These are phyloP conservation scores for Gymnoscopelus braueri DNA, from an alignment of 2,797 vertebrate species.

Conservation along the genomic window DNA sequence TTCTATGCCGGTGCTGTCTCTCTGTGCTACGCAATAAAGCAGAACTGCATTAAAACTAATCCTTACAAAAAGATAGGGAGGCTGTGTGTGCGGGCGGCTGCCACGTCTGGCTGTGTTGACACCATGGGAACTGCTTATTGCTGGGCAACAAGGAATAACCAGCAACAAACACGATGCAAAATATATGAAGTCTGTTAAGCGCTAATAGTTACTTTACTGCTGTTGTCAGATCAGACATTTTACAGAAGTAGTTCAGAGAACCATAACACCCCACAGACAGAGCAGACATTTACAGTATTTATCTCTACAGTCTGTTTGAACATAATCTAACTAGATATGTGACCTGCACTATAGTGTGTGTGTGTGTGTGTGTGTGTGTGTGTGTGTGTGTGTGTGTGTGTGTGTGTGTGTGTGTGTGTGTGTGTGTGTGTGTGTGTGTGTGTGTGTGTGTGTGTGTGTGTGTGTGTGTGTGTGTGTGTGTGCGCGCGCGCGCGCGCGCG, in stretches of 20 bases:
- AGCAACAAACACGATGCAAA: constrained; percentile 8
- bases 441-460: not conserved
- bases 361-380: too few relatives aligned
- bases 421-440: too few relatives aligned
- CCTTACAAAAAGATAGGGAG: constrained; percentile 28
- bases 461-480: constrained; percentile 1
- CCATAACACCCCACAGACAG: too few relatives aligned
- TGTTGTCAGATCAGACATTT: too few relatives aligned
- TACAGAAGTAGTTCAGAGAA: too few relatives aligned
- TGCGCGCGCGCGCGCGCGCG: not conserved
- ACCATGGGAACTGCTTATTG: constrained; percentile 56
- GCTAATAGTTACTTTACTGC: not conserved
- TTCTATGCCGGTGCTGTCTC: not conserved
- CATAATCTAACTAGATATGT: too few relatives aligned
- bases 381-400: too few relatives aligned
- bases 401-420: too few relatives aligned
- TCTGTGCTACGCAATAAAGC: constrained; percentile 7
- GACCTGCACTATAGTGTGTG: too few relatives aligned
- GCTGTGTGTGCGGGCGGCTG: constrained; percentile 9
- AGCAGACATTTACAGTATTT: too few relatives aligned
- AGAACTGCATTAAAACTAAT: constrained; percentile 37
- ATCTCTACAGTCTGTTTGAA: too few relatives aligned
- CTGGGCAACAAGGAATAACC: constrained; percentile 47
- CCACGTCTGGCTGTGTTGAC: constrained; percentile 22
- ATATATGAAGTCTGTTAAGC: too few relatives aligned